A percentile compares a stretch with the other conserved stretches of the same genome.
Conservation (phyloP, 2,797 vertebrate species). For the Paedocypris micromegethes region DNA sequence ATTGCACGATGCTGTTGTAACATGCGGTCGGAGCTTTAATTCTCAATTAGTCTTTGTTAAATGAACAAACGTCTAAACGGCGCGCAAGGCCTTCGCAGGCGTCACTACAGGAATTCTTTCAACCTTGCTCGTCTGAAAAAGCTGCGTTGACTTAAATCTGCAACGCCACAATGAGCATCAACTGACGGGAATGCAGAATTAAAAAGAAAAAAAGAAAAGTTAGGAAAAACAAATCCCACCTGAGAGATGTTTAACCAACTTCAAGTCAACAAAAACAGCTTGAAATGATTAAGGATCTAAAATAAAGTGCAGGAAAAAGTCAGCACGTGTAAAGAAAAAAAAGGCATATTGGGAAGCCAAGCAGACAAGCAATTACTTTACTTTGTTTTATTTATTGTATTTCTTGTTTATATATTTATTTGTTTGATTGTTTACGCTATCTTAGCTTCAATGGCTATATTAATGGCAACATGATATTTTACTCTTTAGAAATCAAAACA, state of each 20-base stretch:
- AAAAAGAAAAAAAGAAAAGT: not conserved
- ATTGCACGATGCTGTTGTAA: slow-evolving; percentile 38
- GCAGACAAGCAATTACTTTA: too few relatives aligned
- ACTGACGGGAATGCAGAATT: slow-evolving; percentile 5
- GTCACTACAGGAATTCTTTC: not conserved
- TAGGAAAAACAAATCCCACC: slow-evolving; percentile 4
- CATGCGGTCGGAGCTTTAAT: slow-evolving; percentile 34
- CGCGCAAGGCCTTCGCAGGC: slow-evolving; percentile 1
- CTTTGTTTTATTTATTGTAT: too few relatives aligned
- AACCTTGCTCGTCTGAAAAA: not conserved
- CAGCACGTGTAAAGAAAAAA: slow-evolving; percentile 9
- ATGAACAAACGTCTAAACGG: slow-evolving; percentile 12
- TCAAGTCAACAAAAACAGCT: slow-evolving; percentile 4
- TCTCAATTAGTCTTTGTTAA: slow-evolving; percentile 28
- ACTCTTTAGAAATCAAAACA: too few relatives aligned
- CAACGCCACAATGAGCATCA: slow-evolving; percentile 1
- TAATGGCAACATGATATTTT: too few relatives aligned
- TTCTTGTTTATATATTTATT: too few relatives aligned
- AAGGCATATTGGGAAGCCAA: too few relatives aligned
- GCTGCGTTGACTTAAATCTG: not conserved
- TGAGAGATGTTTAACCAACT: slow-evolving; percentile 22
- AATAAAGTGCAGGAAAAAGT: slow-evolving; percentile 18
- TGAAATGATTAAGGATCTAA: not conserved
- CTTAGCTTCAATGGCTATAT: too few relatives aligned
- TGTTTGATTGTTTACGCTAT: too few relatives aligned